Conservation (phyloP, 2,888 invertebrate species). For the Athalia circularis region DNA sequence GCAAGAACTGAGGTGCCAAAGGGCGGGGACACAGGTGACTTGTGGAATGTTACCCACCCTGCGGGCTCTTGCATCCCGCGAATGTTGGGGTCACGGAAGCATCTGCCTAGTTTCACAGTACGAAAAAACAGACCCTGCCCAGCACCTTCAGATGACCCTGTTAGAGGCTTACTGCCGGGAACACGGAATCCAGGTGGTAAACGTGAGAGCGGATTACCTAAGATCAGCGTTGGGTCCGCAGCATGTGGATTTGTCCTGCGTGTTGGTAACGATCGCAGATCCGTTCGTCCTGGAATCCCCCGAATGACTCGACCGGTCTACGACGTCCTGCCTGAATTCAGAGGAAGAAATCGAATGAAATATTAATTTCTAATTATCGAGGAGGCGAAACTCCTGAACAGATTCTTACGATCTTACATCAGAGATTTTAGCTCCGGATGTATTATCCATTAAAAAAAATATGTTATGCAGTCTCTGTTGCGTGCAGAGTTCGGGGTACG, state of each 20-base stretch:
- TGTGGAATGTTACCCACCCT: constrained; percentile 81
- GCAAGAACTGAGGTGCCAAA: constrained; percentile 49
- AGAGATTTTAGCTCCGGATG: neutral
- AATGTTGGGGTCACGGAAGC: constrained; percentile 75
- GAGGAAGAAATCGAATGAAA: constrained; percentile 18
- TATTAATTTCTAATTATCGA: neutral
- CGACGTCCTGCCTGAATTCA: neutral
- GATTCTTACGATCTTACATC: neutral
- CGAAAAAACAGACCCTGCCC: constrained; percentile 83
- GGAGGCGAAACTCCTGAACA: neutral
- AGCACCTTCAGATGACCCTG: constrained; percentile 86
- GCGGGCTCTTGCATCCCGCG: constrained; percentile 78
- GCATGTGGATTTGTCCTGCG: constrained; percentile 63
- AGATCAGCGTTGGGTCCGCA: constrained; percentile 60
- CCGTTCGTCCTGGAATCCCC: constrained; percentile 61
- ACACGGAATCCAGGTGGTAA: constrained; percentile 85
- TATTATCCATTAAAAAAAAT: neutral
- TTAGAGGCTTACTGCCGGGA: constrained; percentile 87
- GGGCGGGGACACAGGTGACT: constrained; percentile 73
- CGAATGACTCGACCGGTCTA: constrained; percentile 56
- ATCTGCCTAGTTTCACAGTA: constrained; percentile 78
- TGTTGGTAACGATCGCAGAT: constrained; percentile 57
- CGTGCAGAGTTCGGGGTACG: neutral
- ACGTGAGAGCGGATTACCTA: constrained; percentile 75
- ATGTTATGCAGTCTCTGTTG: neutral